These are phyloP conservation scores for Drosophila phalerata DNA, from an alignment of 2,888 invertebrate species.

Conservation along the genomic window DNA sequence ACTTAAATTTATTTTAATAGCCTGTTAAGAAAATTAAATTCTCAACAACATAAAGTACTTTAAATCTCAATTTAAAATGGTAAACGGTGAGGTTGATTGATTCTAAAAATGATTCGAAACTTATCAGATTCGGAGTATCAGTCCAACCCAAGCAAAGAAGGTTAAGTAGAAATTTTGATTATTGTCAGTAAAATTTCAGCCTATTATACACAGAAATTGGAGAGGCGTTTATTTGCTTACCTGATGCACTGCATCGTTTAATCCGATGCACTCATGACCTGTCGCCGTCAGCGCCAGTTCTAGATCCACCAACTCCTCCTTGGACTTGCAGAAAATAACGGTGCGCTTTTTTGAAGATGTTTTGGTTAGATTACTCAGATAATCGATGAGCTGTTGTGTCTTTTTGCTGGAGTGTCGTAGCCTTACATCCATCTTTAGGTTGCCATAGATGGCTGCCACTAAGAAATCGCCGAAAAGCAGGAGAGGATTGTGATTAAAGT, in stretches of 20 bases:
- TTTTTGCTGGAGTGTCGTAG: constrained; percentile 31
- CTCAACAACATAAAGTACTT: no score
- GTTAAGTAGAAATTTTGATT: background rate
- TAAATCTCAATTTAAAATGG: no score
- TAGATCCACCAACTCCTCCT: constrained; percentile 32
- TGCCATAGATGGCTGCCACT: constrained; percentile 63
- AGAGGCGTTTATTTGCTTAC: background rate
- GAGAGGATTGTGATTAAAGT: constrained; percentile 31
- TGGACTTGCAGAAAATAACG: constrained; percentile 49
- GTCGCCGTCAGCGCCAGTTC: background rate
- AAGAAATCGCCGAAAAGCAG: constrained; percentile 64
- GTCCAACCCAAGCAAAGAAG: background rate
- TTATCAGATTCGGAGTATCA: no score
- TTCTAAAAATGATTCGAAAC: no score
- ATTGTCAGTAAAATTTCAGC: background rate
- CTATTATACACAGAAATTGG: background rate
- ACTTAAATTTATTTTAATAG: no score
- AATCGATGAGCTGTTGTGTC: constrained; percentile 16
- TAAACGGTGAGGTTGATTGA: no score
- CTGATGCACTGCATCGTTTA: constrained; percentile 9
- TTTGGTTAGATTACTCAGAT: constrained; percentile 25
- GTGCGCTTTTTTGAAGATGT: constrained; percentile 16
- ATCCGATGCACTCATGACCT: constrained; percentile 6
- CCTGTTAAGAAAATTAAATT: no score
- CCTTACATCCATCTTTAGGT: constrained; percentile 28